Base-by-base conservation (phyloP, 2,113 vertebrate genomes). In the Pampusana beccarii region DNA sequence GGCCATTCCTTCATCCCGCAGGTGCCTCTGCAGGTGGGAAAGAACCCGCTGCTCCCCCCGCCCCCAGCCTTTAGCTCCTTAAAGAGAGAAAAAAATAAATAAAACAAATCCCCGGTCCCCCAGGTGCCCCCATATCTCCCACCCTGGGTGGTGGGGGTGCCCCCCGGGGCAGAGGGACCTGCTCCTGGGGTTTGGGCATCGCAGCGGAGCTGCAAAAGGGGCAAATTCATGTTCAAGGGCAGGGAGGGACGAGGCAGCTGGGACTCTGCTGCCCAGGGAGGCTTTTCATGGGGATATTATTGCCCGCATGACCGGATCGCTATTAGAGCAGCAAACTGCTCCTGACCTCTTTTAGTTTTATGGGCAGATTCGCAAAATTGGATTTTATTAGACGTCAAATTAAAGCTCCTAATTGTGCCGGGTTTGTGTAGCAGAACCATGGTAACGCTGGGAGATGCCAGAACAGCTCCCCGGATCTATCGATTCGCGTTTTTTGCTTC, bases 391-490 rank as follows among this genome's bases (percentile, higher is more conserved):
- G 71, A 80, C 34, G 56, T 87, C 91, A 73, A 15, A 86, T 80
- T 67, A 75, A 94, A 94, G 88, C 92, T 85, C 83, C 78, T 87
- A 58, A 84, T 91, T 67, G 93, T 50, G 83, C 64, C 6, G 48
- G 69, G 80, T 73, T 80, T 58, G 72, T 51, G 77, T 36, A 15
- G 96, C 94, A 91, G 93, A 85, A 58, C 90, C 87, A 85, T 88
- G 93, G 96, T 28, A 93, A 91, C 86, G 60, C 72, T 1, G 84
- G 86, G 90, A 83, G 79, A 94, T 88, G 93, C 92, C 66, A 48
- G 70, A 61, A n/a, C 92, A 79, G 86, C 71, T 78, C 90, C 80
- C 83, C 10, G n/a, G 69, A 36, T 66, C 19, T 4, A 73, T 19
- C 4, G 24, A 23, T 60, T 54, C 16, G 60, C 16, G 5, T 69